Conservation (phyloP, 2,888 invertebrate genomes). For the Leucophenga montana region DNA sequence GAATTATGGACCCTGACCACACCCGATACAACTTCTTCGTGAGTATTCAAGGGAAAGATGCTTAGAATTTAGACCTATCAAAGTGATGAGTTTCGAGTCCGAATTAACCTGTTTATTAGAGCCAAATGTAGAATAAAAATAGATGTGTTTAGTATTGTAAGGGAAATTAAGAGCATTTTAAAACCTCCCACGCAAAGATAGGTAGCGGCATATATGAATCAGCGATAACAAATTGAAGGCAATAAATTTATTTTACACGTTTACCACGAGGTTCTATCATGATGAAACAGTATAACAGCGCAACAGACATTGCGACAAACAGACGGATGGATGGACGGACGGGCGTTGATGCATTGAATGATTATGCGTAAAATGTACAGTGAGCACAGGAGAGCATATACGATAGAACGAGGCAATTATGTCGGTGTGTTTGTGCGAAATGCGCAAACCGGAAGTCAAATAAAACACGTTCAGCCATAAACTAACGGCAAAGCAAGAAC, state of each 20-base stretch:
- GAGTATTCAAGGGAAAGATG: no score
- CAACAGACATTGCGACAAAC: background rate
- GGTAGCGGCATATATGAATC: conserved; percentile 48
- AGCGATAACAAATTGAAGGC: conserved; percentile 61
- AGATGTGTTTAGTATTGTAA: no score
- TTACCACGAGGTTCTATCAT: conserved; percentile 37
- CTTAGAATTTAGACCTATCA: no score
- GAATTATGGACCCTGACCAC: no score
- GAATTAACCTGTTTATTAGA: no score
- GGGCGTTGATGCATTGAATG: background rate
- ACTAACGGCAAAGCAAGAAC: conserved; percentile 39
- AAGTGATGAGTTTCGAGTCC: no score
- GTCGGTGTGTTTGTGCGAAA: background rate
- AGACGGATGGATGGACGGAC: conserved; percentile 1
- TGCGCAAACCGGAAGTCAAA: conserved; percentile 52
- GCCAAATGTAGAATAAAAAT: no score
- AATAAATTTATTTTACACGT: conserved; percentile 61
- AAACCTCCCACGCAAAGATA: conserved; percentile 20
- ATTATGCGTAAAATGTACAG: background rate
- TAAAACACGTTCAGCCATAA: conserved; percentile 62
- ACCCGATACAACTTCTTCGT: no score
- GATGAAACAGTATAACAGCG: conserved; percentile 28
- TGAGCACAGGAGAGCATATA: background rate
- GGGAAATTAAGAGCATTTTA: no score
- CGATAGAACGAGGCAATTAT: background rate